Percentiles rank a stretch among this genome's conserved stretches.
Evolutionary conservation across 2,113 vertebrate species (phyloP).

Genomic region (Tetrax tetrax): DNA sequence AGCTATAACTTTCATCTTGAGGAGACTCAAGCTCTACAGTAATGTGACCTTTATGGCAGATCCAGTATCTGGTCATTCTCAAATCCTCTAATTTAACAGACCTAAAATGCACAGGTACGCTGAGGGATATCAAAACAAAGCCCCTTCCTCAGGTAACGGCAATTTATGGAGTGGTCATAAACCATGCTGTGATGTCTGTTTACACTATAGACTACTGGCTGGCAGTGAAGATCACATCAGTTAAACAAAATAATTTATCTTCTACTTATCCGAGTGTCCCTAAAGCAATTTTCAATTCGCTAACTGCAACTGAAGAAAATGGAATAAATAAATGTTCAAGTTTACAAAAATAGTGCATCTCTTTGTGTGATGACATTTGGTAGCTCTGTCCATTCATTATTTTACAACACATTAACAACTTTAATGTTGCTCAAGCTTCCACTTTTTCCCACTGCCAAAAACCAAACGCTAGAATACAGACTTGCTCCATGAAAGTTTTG

Average conservation of each 20-base stretch:
- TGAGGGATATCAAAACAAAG: neutral
- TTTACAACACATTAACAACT: neutral
- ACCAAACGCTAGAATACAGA: neutral
- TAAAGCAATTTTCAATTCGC: neutral
- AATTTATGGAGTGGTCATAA: neutral
- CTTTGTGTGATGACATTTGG: neutral
- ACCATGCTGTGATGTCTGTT: neutral
- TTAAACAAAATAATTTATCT: neutral
- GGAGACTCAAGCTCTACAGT: accelerated
- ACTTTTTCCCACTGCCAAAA: neutral
- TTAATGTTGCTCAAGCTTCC: neutral
- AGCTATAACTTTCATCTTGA: neutral
- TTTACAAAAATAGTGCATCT: neutral
- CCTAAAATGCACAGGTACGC: neutral
- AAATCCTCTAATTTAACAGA: neutral
- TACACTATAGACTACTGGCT: neutral
- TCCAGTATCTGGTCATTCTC: neutral
- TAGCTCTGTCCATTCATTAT: neutral
- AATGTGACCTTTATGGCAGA: neutral
- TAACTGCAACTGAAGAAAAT: neutral
- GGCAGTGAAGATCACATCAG: neutral
- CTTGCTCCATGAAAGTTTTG: neutral
- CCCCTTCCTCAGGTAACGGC: neutral
- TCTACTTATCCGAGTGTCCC: neutral
- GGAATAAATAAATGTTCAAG: neutral